A percentile compares a stretch with the other conserved stretches of the same genome.
Conservation (phyloP, 2,113 vertebrate species). For the Cacatua alba region DNA sequence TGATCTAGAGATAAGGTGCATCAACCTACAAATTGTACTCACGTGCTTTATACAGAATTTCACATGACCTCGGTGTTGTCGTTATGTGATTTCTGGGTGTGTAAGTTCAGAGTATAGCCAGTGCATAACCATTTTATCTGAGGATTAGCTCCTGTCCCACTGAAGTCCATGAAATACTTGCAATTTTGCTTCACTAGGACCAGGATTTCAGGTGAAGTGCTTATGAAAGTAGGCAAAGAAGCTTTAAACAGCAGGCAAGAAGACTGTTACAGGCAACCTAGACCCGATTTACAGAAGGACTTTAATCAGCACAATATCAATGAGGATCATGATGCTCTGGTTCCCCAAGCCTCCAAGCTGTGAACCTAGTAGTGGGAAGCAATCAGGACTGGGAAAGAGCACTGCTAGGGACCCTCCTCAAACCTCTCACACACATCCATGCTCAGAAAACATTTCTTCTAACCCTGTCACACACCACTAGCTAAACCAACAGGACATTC, state of each 20-base stretch:
- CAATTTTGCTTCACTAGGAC: neutral
- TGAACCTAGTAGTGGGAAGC: neutral
- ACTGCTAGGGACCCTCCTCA: neutral
- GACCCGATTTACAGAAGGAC: neutral
- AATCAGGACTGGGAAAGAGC: neutral
- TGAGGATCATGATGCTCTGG: neutral
- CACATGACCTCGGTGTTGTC: fast-evolving
- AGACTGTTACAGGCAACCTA: neutral
- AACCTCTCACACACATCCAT: neutral
- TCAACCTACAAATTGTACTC: neutral
- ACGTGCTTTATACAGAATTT: neutral
- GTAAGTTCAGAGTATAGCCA: neutral
- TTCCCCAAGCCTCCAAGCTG: neutral
- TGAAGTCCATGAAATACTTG: neutral
- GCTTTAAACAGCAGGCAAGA: neutral
- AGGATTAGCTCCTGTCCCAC: neutral
- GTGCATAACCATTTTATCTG: neutral
- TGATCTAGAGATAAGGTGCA: neutral
- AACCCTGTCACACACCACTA: neutral
- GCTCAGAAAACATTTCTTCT: neutral
- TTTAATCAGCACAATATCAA: neutral
- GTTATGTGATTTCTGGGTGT: neutral
- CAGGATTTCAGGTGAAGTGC: neutral
- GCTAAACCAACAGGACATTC: neutral
- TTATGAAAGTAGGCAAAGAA: neutral